These are phyloP conservation scores for Parambassis ranga DNA, from an alignment of 2,797 vertebrate species.

Conservation along the genomic window DNA sequence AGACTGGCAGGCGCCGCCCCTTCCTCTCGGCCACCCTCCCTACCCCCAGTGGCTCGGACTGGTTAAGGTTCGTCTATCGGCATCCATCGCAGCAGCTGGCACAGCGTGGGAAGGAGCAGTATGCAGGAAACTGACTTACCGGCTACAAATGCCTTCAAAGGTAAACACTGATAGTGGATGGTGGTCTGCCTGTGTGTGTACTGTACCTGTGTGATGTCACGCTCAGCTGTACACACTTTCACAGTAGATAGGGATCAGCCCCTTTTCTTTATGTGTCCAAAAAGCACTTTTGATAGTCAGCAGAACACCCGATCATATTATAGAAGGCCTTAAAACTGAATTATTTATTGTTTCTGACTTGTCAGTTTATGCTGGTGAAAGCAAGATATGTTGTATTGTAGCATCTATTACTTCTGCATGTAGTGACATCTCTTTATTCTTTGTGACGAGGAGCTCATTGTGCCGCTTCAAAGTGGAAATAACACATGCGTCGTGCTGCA, in stretches of 20 bases:
- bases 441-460: slow-evolving; percentile 29
- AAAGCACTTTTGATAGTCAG: too few species aligned
- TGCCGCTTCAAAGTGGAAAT: slow-evolving; percentile 11
- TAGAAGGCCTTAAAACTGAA: too few species aligned
- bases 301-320: too few species aligned
- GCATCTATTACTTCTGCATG: background rate
- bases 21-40: slow-evolving; percentile 70
- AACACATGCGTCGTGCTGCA: background rate
- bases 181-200: background rate
- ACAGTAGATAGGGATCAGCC: too few species aligned
- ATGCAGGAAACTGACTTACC: slow-evolving; percentile 97
- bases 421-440: background rate
- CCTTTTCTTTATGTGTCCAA: too few species aligned
- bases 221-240: too few species aligned
- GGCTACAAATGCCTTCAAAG: slow-evolving; percentile 95
- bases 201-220: background rate
- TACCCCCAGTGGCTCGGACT: slow-evolving; percentile 75
- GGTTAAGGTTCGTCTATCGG: slow-evolving; percentile 80
- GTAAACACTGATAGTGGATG: slow-evolving; percentile 73
- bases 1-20: slow-evolving; percentile 80
- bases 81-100: slow-evolving; percentile 71
- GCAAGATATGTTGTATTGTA: background rate
- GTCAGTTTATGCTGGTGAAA: background rate
- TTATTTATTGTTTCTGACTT: background rate
- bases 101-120: slow-evolving; percentile 86